Evolutionary conservation across 2,888 invertebrate species (phyloP), one percentile per base, ranked within the genome.

Genomic region (Argynnis bischoffii): DNA sequence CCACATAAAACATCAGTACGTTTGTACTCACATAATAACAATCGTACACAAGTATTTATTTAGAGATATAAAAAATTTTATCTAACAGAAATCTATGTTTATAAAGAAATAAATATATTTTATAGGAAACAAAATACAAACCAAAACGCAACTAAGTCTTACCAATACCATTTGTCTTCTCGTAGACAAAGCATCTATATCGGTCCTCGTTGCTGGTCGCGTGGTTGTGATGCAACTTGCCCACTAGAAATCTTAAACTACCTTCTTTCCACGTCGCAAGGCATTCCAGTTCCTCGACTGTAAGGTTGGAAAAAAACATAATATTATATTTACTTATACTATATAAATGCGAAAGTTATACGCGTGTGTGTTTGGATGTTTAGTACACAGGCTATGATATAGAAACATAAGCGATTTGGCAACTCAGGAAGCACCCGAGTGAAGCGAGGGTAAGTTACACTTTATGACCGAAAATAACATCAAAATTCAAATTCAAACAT

Each of bases 141-240:
- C 66, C 70, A 59, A 70, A 71, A 64, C 54, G 56, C 68, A 67
- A 65, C 66, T 74, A 76, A 77, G 76, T 83, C 88, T 89, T 86
- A 93, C 94, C 93, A 86, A 93, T 89, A 82, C 94, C 93, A 82
- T 95, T 94, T 77, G 95, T 95, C 94, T 96, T 96, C 93, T 97
- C 98, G 92, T 97, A 98, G 71, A 98, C 98, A 93, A 98, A 98
- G 93, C 99, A 99, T 76, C 98, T 94, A 93, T 97, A 99, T 75
- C 98, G 95, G 86, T 98, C 98, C 86, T 98, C 98, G 90, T 97
- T 97, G 81, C 97, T 97, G 76, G 97, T 96, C 70, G 97, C 97
- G 91, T 97, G 97, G 86, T 95, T 95, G 93, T 97, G 97, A 80
- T 97, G 96, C 71, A 98, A 95, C 87, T 97, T 96, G 64, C 98